Percentiles rank a stretch among this genome's conserved stretches.
Conservation (phyloP, 2,797 vertebrate species). For the Gallinago nigripennis region DNA sequence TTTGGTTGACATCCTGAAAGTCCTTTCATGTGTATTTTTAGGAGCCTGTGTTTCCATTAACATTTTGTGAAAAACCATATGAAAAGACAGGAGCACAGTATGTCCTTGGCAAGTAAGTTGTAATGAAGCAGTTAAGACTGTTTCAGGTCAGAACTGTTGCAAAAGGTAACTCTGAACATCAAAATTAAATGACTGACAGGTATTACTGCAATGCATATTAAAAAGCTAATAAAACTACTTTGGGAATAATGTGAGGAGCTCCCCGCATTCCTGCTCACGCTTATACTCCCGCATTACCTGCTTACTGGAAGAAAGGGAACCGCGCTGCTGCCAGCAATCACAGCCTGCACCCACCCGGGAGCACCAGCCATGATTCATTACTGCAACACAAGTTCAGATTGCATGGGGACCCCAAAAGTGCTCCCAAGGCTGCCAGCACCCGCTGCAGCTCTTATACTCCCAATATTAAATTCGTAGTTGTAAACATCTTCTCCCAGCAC, state of each 20-base stretch:
- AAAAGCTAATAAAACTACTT: neutral
- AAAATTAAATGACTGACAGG: neutral
- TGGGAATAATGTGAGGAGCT: neutral
- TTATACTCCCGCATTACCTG: neutral
- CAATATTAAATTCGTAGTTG: fast-evolving
- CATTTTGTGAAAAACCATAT: neutral
- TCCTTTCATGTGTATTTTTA: neutral
- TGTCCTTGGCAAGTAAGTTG: neutral
- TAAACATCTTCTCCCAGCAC: neutral
- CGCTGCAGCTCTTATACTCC: neutral
- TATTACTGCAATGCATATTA: neutral
- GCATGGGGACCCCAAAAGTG: fast-evolving
- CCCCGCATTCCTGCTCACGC: neutral
- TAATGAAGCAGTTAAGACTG: neutral
- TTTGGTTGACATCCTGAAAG: neutral
- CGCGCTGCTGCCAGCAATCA: neutral
- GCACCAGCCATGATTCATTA: neutral
- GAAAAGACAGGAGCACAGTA: neutral
- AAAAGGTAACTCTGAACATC: neutral
- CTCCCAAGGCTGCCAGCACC: fast-evolving
- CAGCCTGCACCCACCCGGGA: neutral
- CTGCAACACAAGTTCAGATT: neutral
- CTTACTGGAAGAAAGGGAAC: neutral
- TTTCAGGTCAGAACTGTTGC: slow-evolving; percentile 9
- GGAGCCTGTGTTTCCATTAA: neutral